These are phyloP conservation scores for Mystacornis crossleyi DNA, from an alignment of 2,113 vertebrate genomes.

Conservation along the genomic window DNA sequence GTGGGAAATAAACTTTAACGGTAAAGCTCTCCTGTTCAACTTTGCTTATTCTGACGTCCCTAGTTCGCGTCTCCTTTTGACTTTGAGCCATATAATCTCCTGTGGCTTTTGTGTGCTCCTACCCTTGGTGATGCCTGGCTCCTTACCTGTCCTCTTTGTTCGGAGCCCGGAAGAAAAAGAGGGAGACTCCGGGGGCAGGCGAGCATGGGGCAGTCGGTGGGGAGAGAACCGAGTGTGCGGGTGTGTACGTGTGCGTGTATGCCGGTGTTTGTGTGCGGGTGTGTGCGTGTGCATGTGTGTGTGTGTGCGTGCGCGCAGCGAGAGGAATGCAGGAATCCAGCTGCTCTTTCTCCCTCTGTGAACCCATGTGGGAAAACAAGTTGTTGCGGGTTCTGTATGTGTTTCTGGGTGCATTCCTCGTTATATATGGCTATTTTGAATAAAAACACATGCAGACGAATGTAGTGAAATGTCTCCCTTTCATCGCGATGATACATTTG, in stretches of 20 bases:
- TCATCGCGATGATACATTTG: neutral
- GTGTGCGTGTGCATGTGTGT: neutral
- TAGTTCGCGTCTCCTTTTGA: constrained; percentile 48
- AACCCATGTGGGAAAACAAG: neutral
- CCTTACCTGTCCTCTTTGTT: neutral
- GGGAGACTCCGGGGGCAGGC: neutral
- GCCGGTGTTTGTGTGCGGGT: neutral
- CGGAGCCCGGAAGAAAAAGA: neutral
- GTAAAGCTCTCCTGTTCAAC: constrained; percentile 8
- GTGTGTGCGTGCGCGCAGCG: neutral
- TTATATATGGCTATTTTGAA: neutral
- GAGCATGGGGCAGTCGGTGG: neutral
- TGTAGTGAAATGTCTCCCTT: neutral
- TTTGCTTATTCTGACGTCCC: constrained; percentile 51
- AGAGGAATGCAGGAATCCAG: neutral
- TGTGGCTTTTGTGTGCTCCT: neutral
- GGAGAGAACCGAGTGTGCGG: neutral
- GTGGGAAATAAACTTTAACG: constrained; percentile 76
- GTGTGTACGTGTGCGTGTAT: too few relatives aligned
- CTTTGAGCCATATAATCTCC: constrained; percentile 41
- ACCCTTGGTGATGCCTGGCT: neutral
- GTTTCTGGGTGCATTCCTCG: neutral
- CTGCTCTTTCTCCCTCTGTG: neutral
- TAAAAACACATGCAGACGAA: neutral
- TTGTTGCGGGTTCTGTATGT: neutral